Evolutionary conservation across 2,888 invertebrate genomes (phyloP).

Genomic region (Oscheius myriophilus): DNA sequence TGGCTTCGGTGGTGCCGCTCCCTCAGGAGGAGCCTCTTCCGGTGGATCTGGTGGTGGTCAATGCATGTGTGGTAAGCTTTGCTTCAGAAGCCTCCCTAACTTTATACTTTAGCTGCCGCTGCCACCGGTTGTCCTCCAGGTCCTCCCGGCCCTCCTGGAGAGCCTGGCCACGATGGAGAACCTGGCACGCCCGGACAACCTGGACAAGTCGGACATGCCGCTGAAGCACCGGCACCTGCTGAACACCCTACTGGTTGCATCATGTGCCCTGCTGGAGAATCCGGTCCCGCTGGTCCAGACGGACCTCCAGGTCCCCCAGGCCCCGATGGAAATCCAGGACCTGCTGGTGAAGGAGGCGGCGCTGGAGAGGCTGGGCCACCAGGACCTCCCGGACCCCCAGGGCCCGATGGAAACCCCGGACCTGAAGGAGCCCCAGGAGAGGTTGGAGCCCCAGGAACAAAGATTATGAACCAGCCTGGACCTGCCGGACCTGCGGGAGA

Average conservation of each 20-base stretch:
- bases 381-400: conserved; percentile 7
- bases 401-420: conserved; percentile 4
- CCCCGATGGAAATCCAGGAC: conserved; percentile 24
- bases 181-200: conserved; percentile 67
- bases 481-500: conserved; percentile 10
- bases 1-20: too few relatives aligned
- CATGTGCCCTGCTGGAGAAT: conserved; percentile 62
- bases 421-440: conserved; percentile 5
- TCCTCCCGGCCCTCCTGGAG: conserved; percentile 60
- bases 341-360: conserved; percentile 11
- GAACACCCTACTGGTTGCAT: conserved; percentile 67
- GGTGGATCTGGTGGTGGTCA: background rate
- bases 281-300: conserved; percentile 20
- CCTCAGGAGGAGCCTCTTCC: background rate
- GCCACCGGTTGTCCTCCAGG: conserved; percentile 5
- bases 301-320: conserved; percentile 20
- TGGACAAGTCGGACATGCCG: conserved; percentile 67
- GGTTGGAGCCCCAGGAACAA: background rate
- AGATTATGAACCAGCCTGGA: background rate
- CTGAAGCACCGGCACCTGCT: conserved; percentile 65
- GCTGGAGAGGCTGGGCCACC: conserved; percentile 7
- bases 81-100: background rate
- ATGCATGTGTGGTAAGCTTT: background rate
- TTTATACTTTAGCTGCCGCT: conserved; percentile 1
- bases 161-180: conserved; percentile 63